Percentiles rank a stretch among this genome's conserved stretches.
Evolutionary conservation across 1,140 invertebrate species (phyloP).

Genomic region (Chironomus striatipennis): DNA sequence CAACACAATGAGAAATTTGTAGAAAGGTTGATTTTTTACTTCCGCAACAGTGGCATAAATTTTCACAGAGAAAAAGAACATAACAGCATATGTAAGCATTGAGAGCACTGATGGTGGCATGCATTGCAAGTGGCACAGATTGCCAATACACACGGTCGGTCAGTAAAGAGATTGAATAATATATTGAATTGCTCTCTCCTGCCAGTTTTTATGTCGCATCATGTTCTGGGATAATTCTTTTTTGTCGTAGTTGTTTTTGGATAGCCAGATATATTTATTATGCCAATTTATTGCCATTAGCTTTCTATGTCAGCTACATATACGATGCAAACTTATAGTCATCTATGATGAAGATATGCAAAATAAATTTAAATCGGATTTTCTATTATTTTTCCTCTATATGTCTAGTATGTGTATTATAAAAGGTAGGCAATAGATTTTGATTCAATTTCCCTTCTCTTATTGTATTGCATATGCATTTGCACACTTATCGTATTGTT

Average conservation of each 20-base stretch:
- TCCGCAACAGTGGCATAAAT: conserved; percentile 20
- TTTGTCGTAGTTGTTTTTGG: neutral
- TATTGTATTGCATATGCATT: too few relatives aligned
- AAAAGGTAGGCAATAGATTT: neutral
- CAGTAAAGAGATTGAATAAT: neutral
- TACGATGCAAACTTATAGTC: too few relatives aligned
- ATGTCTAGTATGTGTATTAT: neutral
- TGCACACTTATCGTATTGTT: too few relatives aligned
- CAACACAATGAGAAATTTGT: neutral
- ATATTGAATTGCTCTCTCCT: neutral
- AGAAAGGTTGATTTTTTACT: conserved; percentile 9
- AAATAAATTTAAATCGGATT: too few relatives aligned
- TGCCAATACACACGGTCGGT: neutral
- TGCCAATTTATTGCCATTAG: conserved; percentile 7
- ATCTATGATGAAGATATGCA: too few relatives aligned
- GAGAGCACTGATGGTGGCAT: neutral
- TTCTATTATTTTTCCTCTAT: too few relatives aligned
- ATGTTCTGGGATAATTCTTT: neutral
- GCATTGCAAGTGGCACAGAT: neutral
- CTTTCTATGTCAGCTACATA: neutral
- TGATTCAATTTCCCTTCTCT: neutral
- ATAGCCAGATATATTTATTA: neutral
- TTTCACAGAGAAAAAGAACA: neutral
- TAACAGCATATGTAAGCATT: neutral
- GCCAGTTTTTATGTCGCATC: neutral